These are phyloP conservation scores for Volucella inanis DNA, from an alignment of 2,888 invertebrate species.

Conservation along the genomic window DNA sequence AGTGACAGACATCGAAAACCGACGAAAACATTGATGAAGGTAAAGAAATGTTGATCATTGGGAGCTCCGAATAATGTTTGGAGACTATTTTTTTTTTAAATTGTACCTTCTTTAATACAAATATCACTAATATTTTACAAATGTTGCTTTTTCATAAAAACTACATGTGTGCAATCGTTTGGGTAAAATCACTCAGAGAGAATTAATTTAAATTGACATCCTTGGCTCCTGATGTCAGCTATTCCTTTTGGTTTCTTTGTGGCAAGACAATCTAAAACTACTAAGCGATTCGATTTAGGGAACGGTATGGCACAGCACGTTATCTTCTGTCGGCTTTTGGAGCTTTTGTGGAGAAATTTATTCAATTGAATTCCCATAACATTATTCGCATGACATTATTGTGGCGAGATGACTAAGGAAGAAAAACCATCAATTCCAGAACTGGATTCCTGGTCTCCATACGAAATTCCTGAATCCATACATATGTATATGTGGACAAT, in stretches of 20 bases:
- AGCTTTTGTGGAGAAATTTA: slow-evolving; percentile 59
- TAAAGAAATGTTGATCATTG: no score
- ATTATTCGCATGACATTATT: slow-evolving; percentile 42
- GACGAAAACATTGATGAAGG: no score
- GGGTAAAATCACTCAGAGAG: slow-evolving; percentile 65
- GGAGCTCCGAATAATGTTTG: no score
- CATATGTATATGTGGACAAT: no score
- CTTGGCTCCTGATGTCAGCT: slow-evolving; percentile 57
- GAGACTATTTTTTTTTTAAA: no score
- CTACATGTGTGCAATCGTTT: slow-evolving; percentile 7
- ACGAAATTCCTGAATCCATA: neutral
- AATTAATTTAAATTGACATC: slow-evolving; percentile 73
- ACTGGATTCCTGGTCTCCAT: slow-evolving; percentile 46
- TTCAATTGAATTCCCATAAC: slow-evolving; percentile 65
- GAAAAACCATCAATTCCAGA: slow-evolving; percentile 41
- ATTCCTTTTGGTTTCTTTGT: slow-evolving; percentile 12
- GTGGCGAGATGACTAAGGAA: slow-evolving; percentile 36
- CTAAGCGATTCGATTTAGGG: slow-evolving; percentile 27
- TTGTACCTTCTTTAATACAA: no score
- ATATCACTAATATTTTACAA: no score
- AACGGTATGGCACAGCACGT: slow-evolving; percentile 30
- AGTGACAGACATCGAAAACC: no score
- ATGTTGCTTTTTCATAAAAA: neutral
- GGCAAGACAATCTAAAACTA: slow-evolving; percentile 16
- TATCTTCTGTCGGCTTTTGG: slow-evolving; percentile 50